These are phyloP conservation scores for Coremacera marginata DNA, from an alignment of 2,888 invertebrate genomes.

Conservation along the genomic window DNA sequence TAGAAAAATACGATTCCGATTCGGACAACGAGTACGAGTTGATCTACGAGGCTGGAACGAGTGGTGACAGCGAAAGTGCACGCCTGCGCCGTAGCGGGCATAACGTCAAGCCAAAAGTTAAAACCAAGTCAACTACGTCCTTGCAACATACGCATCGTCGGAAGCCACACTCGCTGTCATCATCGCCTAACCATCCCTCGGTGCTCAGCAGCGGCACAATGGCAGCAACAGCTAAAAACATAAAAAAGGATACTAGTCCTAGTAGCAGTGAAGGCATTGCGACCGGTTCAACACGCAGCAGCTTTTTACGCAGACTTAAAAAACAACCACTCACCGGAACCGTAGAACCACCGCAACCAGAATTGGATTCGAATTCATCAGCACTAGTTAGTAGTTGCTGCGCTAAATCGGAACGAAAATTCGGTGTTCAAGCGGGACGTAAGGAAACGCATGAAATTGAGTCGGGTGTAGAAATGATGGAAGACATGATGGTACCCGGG, in stretches of 20 bases:
- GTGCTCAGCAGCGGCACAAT: slow-evolving; percentile 5
- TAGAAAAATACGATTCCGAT: slow-evolving; percentile 58
- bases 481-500: slow-evolving; percentile 61
- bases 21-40: slow-evolving; percentile 63
- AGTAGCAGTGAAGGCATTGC: slow-evolving; percentile 43
- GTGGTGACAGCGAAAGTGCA: slow-evolving; percentile 56
- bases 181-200: slow-evolving; percentile 25
- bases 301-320: slow-evolving; percentile 60
- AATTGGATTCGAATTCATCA: slow-evolving; percentile 28
- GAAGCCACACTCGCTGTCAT: slow-evolving; percentile 26
- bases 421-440: slow-evolving; percentile 50
- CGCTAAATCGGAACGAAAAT: background rate
- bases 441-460: slow-evolving; percentile 66
- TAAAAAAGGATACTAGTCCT: slow-evolving; percentile 55
- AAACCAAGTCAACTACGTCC: slow-evolving; percentile 53
- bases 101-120: slow-evolving; percentile 65
- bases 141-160: slow-evolving; percentile 27
- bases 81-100: slow-evolving; percentile 63
- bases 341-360: slow-evolving; percentile 47
- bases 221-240: slow-evolving; percentile 36
- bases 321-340: slow-evolving; percentile 49
- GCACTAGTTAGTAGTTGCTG: background rate
- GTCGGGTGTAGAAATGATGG: slow-evolving; percentile 68
- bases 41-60: slow-evolving; percentile 54
- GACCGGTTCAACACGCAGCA: slow-evolving; percentile 51